Base-by-base conservation (phyloP, 2,888 invertebrate species). In the Archips crataeganus region DNA sequence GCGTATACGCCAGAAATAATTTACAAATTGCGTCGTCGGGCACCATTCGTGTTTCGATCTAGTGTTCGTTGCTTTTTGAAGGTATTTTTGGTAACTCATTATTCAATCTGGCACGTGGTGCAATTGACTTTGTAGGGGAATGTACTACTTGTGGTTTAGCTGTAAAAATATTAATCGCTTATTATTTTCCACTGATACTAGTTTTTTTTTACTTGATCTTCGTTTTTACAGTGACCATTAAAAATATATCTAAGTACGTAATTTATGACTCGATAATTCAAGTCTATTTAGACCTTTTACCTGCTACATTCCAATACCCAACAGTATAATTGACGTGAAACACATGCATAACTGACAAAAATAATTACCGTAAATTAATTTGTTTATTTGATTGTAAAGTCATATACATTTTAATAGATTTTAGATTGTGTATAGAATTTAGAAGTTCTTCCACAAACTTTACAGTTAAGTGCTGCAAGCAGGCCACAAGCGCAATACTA, bases 1-100 rank as follows among this genome's bases (percentile, higher is more conserved):
- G 92, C 92, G 91, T 91, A 86, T 84, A 84, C 77, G 90, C 89
- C 90, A 90, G 88, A 89, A 93, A 93, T 93, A 93, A 92, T 90
- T 92, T 90, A 94, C 92, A 93, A 93, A 93, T 91, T 88, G 88
- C 83, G 82, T 85, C 80, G 85, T 82, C 75, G 77, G 80, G 78
- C 77, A 64, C 70, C 65, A 49, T 65, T 65, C 77, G 76, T 80
- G 79, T 74, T 77, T 76, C 62, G 71, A 63, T 59, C 70, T 73
- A 73, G 74, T 70, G 75, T 49, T 68, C 71, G 67, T 71, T 69
- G 74, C 76, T 77, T 45, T 71, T 75, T 70, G 70, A 74, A 77
- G 70, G 57, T 74, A 72, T 83, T 81, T 77, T 75, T 74, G 59
- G 65, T 57, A 36, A 13, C 60, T 77, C 78, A 81, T 81, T 79